Evolutionary conservation across 2,113 vertebrate species (phyloP).

Genomic region (Dicrurus megarhynchus): DNA sequence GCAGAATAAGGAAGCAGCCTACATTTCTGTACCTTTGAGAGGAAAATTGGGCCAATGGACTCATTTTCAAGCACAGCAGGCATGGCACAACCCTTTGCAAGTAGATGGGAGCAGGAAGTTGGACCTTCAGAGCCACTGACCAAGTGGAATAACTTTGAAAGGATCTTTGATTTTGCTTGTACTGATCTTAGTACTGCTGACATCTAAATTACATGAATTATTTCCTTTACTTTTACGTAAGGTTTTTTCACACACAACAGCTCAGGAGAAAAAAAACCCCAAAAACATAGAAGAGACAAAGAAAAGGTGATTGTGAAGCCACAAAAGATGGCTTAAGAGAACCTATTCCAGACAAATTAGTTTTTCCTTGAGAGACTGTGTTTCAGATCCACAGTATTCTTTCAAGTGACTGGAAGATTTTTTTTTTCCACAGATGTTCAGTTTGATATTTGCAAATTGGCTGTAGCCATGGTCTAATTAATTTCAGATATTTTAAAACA

Average conservation of each 20-base stretch:
- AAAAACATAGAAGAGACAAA: background rate
- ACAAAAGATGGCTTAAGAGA: background rate
- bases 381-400: background rate
- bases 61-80: background rate
- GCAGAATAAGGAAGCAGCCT: background rate
- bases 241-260: background rate
- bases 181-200: background rate
- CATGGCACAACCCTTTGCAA: background rate
- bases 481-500: conserved; percentile 62
- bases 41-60: background rate
- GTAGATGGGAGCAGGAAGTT: background rate
- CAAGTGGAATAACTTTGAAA: background rate
- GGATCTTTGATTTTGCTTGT: background rate
- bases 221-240: background rate
- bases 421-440: conserved; percentile 21
- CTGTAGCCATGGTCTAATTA: conserved; percentile 34
- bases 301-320: background rate
- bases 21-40: background rate
- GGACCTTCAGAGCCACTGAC: background rate
- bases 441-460: conserved; percentile 39
- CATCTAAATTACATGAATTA: background rate
- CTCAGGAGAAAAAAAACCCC: background rate
- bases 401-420: conserved; percentile 1
- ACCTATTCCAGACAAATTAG: background rate
- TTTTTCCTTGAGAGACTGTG: conserved; percentile 5